These are phyloP conservation scores for Ganaspis sp. DNA, from an alignment of 1,140 invertebrate genomes.

Conservation along the genomic window DNA sequence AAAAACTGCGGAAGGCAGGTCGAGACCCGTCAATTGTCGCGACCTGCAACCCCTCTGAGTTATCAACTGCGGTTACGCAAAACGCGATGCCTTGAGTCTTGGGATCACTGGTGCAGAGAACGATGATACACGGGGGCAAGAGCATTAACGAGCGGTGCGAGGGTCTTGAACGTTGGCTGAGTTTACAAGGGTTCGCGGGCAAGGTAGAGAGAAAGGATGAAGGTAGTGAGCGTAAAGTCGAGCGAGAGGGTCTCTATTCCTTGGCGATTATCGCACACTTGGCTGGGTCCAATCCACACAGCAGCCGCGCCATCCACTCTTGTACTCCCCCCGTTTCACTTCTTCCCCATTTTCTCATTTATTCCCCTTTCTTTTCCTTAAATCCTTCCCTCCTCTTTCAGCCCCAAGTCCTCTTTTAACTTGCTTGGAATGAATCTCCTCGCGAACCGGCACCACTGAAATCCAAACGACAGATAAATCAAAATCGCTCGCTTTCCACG, in stretches of 20 bases:
- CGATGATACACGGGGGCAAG: slow-evolving; percentile 43
- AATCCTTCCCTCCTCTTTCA: not conserved
- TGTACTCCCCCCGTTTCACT: slow-evolving; percentile 44
- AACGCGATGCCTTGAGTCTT: slow-evolving; percentile 34
- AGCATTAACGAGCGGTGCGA: slow-evolving; percentile 60
- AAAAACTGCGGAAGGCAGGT: slow-evolving; percentile 37
- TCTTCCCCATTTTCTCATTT: slow-evolving; percentile 30
- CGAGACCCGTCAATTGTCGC: slow-evolving; percentile 35
- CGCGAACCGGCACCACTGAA: slow-evolving; percentile 41
- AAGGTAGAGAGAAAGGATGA: slow-evolving; percentile 59
- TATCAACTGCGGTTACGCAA: slow-evolving; percentile 9
- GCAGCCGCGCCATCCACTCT: slow-evolving; percentile 37
- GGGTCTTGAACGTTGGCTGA: slow-evolving; percentile 55
- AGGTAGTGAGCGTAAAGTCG: slow-evolving; percentile 47
- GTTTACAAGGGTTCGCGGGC: slow-evolving; percentile 45
- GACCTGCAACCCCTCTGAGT: not conserved
- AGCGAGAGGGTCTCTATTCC: slow-evolving; percentile 54
- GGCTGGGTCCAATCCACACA: slow-evolving; percentile 60
- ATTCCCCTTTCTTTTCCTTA: not conserved
- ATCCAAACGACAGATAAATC: slow-evolving; percentile 63
- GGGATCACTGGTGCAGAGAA: slow-evolving; percentile 39
- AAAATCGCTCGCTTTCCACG: slow-evolving; percentile 62
- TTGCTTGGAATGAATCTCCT: not conserved
- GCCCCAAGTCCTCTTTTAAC: not conserved
- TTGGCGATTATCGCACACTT: slow-evolving; percentile 65